A percentile compares a stretch with the other conserved stretches of the same genome.
phyloP scores from a whole-genome alignment of 92 coral and sea anemone species.

The Montipora capitata region DNA sequence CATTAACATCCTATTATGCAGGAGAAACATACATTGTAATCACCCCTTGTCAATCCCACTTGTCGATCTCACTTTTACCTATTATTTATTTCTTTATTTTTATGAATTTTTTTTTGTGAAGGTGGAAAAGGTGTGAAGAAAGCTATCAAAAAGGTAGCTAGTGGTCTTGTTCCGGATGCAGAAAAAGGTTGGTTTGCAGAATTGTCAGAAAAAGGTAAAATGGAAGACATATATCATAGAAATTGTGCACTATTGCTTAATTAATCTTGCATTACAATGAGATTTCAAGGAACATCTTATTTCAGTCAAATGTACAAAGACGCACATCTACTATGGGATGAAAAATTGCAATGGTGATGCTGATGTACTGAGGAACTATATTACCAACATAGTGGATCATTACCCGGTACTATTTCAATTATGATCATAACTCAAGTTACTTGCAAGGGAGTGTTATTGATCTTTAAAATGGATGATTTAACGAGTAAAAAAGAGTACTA shows the following conservation, averaged over 20 bases:
- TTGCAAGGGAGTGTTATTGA: too few relatives aligned
- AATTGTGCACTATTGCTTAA: not conserved
- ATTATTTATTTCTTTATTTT: not conserved
- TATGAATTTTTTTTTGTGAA: not conserved
- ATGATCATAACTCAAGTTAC: not conserved
- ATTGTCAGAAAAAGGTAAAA: not conserved
- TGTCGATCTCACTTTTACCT: not conserved
- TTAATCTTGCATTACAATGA: not conserved
- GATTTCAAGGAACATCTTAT: not conserved
- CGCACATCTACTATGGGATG: constrained; percentile 34
- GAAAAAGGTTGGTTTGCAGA: not conserved
- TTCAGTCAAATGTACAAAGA: not conserved
- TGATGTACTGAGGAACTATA: constrained; percentile 1
- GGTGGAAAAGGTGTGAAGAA: constrained; percentile 5
- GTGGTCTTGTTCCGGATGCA: not conserved
- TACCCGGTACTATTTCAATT: not conserved
- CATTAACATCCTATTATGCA: too few relatives aligned
- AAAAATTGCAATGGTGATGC: constrained; percentile 57
- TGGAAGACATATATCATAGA: too few relatives aligned
- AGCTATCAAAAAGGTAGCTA: not conserved
- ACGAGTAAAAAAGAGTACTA: too few relatives aligned
- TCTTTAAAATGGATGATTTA: too few relatives aligned
- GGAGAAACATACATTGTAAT: not conserved
- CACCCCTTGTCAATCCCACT: not conserved
- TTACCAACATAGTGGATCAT: constrained; percentile 36